phyloP scores from a whole-genome alignment of 2,888 invertebrate species.

The Fragum sueziense region DNA sequence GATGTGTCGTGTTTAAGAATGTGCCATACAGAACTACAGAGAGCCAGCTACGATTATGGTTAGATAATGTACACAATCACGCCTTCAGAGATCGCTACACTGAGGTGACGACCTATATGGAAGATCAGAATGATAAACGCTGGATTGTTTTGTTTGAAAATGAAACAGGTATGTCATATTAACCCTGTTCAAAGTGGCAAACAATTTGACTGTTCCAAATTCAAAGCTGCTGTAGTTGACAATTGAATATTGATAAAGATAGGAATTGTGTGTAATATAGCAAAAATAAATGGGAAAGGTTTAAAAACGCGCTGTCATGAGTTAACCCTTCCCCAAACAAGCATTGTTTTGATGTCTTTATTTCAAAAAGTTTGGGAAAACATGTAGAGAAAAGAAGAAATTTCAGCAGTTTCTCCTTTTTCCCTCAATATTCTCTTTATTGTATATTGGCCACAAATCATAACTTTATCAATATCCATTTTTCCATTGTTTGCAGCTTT shows the following conservation, averaged over 20 bases:
- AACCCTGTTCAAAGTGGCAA: too few species aligned
- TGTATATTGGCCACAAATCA: too few species aligned
- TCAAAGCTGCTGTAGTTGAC: neutral
- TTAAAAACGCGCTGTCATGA: too few species aligned
- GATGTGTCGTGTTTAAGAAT: conserved; percentile 5
- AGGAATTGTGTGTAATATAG: neutral
- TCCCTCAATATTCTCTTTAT: too few species aligned
- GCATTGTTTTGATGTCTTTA: too few species aligned
- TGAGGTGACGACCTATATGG: neutral
- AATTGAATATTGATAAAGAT: neutral
- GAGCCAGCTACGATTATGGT: conserved; percentile 5
- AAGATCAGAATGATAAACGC: neutral
- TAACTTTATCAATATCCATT: too few species aligned
- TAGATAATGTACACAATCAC: neutral
- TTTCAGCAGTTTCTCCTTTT: too few species aligned
- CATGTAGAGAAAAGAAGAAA: too few species aligned
- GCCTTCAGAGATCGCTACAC: neutral
- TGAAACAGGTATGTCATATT: neutral
- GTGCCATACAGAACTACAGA: neutral
- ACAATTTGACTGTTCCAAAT: neutral
- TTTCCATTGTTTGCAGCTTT: too few species aligned
- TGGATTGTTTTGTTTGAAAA: conserved; percentile 12
- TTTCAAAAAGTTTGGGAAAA: too few species aligned
- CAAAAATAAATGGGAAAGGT: too few species aligned
- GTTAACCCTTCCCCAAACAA: too few species aligned